Percentiles rank a stretch among this genome's conserved stretches.
Evolutionary conservation across 2,797 vertebrate genomes (phyloP).

Genomic region (Coendou prehensilis): DNA sequence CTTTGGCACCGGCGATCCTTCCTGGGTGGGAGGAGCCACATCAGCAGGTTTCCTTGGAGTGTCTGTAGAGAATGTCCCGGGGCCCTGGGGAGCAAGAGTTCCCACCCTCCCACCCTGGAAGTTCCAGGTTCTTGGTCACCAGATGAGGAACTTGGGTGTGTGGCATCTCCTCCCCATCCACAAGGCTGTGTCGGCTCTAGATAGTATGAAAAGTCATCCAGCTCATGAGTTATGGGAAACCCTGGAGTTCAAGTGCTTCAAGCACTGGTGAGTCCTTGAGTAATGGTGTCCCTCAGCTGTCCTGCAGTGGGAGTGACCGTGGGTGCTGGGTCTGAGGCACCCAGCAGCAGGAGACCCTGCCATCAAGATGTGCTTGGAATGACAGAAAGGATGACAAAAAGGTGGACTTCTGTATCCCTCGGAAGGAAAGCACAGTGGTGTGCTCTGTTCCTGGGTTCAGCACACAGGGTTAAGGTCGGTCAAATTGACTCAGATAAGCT

Average conservation of each 20-base stretch:
- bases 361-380: not conserved
- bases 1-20: not conserved
- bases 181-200: too few relatives aligned
- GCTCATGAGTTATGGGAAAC: not conserved
- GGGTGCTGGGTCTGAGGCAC: too few relatives aligned
- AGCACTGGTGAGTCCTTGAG: rapidly evolving
- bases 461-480: too few relatives aligned
- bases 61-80: not conserved
- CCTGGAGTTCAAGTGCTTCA: rapidly evolving
- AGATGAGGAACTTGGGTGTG: not conserved
- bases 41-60: not conserved
- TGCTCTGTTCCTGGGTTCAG: rapidly evolving
- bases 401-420: too few relatives aligned
- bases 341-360: not conserved
- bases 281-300: not conserved
- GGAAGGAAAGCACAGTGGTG: not conserved
- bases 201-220: not conserved
- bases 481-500: too few relatives aligned
- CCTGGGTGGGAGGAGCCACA: not conserved
- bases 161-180: not conserved
- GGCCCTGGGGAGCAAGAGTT: not conserved
- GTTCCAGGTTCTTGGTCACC: not conserved
- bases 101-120: not conserved
- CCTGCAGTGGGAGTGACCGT: not conserved
- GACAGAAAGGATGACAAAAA: not conserved